phyloP scores from a whole-genome alignment of 1,140 invertebrate genomes.

The Heliconius nattereri region DNA sequence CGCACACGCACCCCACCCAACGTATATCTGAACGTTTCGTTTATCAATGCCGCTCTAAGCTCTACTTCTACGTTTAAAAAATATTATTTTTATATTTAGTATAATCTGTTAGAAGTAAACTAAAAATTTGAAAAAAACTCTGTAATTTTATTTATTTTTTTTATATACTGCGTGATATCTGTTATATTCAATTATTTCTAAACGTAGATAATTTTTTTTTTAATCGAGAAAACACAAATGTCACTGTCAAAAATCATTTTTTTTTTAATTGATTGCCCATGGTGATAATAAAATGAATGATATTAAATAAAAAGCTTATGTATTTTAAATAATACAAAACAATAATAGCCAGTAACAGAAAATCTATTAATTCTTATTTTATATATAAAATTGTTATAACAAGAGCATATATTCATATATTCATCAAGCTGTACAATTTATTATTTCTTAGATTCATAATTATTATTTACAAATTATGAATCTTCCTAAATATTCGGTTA shows the following conservation, averaged over 20 bases:
- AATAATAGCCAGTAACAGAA: neutral
- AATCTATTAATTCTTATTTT: neutral
- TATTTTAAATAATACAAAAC: neutral
- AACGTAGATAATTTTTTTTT: neutral
- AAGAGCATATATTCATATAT: too few species aligned
- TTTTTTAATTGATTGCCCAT: neutral
- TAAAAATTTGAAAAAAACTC: neutral
- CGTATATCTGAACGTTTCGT: constrained; percentile 50
- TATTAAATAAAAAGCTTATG: neutral
- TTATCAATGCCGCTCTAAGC: constrained; percentile 20
- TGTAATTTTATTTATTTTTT: neutral
- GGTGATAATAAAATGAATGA: too few species aligned
- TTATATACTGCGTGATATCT: neutral
- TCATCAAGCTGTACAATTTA: too few species aligned
- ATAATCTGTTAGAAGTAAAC: neutral
- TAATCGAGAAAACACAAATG: neutral
- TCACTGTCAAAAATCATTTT: neutral
- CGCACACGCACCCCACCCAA: constrained; percentile 70
- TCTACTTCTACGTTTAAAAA: neutral
- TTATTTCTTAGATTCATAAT: too few species aligned
- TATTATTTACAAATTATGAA: too few species aligned
- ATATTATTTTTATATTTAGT: neutral
- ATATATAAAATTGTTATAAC: neutral
- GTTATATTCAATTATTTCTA: neutral
- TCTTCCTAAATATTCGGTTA: too few species aligned